Conservation (phyloP, 2,888 invertebrate species). For the Oscheius sp. region DNA sequence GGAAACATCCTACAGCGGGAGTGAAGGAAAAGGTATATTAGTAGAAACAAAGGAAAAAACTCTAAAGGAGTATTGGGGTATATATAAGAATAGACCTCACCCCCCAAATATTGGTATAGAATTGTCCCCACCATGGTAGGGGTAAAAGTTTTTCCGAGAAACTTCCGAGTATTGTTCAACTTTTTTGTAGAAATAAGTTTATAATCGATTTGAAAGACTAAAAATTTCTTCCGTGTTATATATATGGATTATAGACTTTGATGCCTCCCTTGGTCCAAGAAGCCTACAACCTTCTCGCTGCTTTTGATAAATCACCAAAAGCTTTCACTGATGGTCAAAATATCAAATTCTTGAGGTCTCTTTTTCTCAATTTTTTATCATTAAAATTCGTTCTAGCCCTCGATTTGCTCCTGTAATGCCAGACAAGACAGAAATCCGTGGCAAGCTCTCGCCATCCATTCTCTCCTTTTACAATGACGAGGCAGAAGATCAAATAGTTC, state of each 20-base stretch:
- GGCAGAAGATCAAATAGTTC: slow-evolving; percentile 46
- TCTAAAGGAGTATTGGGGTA: too few relatives aligned
- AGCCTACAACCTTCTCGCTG: slow-evolving; percentile 25
- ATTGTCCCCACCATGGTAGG: too few relatives aligned
- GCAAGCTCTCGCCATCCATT: slow-evolving; percentile 60
- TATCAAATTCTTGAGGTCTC: slow-evolving; percentile 33
- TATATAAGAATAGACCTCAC: too few relatives aligned
- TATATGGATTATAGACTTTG: too few relatives aligned
- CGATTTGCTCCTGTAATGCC: slow-evolving; percentile 63
- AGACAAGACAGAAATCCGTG: slow-evolving; percentile 36
- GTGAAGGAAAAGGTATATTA: slow-evolving; percentile 15
- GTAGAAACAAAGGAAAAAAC: too few relatives aligned
- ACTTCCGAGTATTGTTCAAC: too few relatives aligned
- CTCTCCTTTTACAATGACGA: slow-evolving; percentile 58
- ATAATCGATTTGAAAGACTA: too few relatives aligned
- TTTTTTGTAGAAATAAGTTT: too few relatives aligned
- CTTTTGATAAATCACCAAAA: slow-evolving; percentile 21
- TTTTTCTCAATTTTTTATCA: not conserved
- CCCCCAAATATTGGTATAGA: too few relatives aligned
- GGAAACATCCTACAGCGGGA: slow-evolving; percentile 20
- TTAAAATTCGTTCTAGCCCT: slow-evolving; percentile 41
- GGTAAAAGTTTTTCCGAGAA: too few relatives aligned
- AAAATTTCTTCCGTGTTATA: too few relatives aligned
- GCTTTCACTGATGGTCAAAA: slow-evolving; percentile 7
- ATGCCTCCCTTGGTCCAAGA: slow-evolving; percentile 29